These are phyloP conservation scores for Neria commutata DNA, from an alignment of 2,888 invertebrate genomes.

Conservation along the genomic window DNA sequence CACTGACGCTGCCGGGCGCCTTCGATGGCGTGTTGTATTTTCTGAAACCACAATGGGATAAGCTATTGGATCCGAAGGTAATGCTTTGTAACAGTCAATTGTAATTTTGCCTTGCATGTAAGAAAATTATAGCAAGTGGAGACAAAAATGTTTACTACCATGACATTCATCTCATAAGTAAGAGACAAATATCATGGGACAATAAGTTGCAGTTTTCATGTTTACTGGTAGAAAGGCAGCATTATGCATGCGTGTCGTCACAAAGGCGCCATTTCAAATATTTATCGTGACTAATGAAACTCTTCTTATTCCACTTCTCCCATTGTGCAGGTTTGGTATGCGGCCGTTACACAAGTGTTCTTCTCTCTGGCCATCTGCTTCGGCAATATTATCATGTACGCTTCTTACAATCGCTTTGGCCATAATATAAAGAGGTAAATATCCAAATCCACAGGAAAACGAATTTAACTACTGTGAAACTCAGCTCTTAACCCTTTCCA, in stretches of 20 bases:
- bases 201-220: too few relatives aligned
- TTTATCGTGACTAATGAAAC: too few relatives aligned
- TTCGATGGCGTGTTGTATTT: slow-evolving; percentile 70
- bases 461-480: too few relatives aligned
- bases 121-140: too few relatives aligned
- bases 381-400: slow-evolving; percentile 68
- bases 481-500: not conserved
- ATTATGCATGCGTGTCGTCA: not conserved
- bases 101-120: too few relatives aligned
- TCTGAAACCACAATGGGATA: slow-evolving; percentile 69
- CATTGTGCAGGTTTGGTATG: slow-evolving; percentile 67
- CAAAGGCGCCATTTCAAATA: too few relatives aligned
- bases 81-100: too few relatives aligned
- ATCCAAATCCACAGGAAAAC: not conserved
- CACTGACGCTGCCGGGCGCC: slow-evolving; percentile 69
- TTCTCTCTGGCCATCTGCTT: slow-evolving; percentile 70
- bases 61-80: slow-evolving; percentile 53
- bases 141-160: too few relatives aligned
- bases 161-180: too few relatives aligned
- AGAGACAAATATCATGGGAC: too few relatives aligned
- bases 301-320: not conserved
- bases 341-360: slow-evolving; percentile 70
- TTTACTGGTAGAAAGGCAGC: not conserved
- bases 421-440: slow-evolving; percentile 64
- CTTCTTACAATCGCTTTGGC: slow-evolving; percentile 68